A percentile compares a stretch with the other conserved stretches of the same genome.
These are phyloP conservation scores for Anableps anableps DNA, from an alignment of 2,797 vertebrate genomes.

Conservation along the genomic window DNA sequence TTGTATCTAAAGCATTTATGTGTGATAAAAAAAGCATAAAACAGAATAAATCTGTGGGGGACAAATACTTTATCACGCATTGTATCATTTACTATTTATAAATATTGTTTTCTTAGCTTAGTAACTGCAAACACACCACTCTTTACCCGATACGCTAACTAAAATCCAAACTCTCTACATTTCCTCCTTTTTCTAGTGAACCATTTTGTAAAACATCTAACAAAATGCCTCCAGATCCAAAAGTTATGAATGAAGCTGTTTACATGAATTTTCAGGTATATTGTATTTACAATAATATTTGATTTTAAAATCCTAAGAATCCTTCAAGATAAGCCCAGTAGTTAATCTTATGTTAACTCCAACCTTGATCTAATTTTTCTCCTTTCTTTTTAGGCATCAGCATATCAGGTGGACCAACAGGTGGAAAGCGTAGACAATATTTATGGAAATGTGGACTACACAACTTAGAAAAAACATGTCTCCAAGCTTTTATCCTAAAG, in stretches of 20 bases:
- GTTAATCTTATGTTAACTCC: neutral
- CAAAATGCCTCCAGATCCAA: conserved; percentile 13
- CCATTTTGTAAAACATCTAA: neutral
- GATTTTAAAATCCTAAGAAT: conserved; percentile 2
- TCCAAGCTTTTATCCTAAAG: neutral
- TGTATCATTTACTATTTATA: neutral
- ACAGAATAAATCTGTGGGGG: too few relatives aligned
- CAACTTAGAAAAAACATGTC: neutral
- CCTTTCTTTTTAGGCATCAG: conserved; percentile 48
- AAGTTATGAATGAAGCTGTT: conserved; percentile 58
- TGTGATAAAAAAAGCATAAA: neutral
- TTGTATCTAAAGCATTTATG: neutral
- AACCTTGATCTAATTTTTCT: neutral
- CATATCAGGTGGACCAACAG: conserved; percentile 13
- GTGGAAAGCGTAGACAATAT: conserved; percentile 29
- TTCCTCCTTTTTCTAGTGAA: conserved; percentile 45
- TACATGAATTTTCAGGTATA: conserved; percentile 66
- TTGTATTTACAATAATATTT: neutral
- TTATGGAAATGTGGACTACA: conserved; percentile 61
- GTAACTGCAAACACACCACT: neutral
- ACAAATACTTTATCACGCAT: neutral
- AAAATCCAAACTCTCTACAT: neutral
- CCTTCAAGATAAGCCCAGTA: neutral
- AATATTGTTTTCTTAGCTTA: neutral
- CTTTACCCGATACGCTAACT: neutral